Conservation (phyloP, 1,140 invertebrate species). For the Cheumatopsyche charites region DNA sequence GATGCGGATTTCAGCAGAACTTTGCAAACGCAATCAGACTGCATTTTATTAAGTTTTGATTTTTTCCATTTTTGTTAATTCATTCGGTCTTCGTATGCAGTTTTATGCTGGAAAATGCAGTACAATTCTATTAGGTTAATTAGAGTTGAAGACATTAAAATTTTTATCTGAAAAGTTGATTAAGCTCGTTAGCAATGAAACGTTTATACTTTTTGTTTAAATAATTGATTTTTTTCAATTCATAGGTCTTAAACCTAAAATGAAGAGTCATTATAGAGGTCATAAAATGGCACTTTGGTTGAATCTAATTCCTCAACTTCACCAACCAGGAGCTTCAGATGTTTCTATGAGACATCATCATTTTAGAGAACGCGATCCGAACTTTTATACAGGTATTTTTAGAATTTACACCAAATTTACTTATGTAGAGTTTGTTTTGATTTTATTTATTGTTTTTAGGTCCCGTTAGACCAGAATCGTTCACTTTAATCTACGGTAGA, state of each 20-base stretch:
- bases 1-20: no score
- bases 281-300: slow-evolving; percentile 94
- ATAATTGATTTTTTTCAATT: neutral
- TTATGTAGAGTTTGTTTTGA: neutral
- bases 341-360: slow-evolving; percentile 79
- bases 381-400: slow-evolving; percentile 71
- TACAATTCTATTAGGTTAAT: neutral
- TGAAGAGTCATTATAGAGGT: slow-evolving; percentile 85
- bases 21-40: no score
- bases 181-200: no score
- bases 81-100: neutral
- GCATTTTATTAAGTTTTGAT: no score
- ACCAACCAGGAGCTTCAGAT: slow-evolving; percentile 76
- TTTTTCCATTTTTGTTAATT: no score
- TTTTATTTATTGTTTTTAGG: slow-evolving; percentile 21
- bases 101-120: neutral
- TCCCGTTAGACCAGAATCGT: slow-evolving; percentile 46
- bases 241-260: slow-evolving; percentile 71
- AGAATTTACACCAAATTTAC: neutral
- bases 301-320: slow-evolving; percentile 86
- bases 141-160: neutral
- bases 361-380: slow-evolving; percentile 72
- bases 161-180: no score
- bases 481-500: slow-evolving; percentile 40
- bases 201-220: neutral